Conservation (phyloP, 2,888 invertebrate genomes). For the Plebejus melissa region DNA sequence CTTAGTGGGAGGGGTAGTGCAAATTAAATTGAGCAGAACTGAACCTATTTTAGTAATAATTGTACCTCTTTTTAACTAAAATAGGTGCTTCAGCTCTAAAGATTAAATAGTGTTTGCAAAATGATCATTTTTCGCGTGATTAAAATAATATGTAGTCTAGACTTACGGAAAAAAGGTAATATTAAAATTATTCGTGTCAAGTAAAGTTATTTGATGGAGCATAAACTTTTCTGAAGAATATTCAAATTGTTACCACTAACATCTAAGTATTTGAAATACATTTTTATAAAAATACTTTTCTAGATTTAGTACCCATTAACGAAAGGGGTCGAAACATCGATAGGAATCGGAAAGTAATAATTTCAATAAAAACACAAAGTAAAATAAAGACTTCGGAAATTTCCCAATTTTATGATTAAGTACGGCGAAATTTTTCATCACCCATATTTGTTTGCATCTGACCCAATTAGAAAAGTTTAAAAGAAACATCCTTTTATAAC, state of each 20-base stretch:
- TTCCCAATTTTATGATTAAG: neutral
- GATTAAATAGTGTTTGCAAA: no score
- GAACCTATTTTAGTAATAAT: neutral
- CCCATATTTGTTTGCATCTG: neutral
- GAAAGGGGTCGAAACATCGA: neutral
- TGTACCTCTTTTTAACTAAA: no score
- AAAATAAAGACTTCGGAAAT: neutral
- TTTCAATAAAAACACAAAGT: neutral
- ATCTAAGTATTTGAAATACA: neutral
- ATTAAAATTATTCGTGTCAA: no score
- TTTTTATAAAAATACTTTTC: neutral
- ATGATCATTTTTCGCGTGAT: no score
- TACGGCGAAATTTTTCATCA: conserved; percentile 1
- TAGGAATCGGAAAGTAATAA: neutral
- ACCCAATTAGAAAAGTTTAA: conserved; percentile 11
- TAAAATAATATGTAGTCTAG: no score
- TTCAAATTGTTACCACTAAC: neutral
- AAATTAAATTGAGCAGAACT: conserved; percentile 34
- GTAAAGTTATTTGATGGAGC: no score
- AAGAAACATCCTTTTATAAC: neutral
- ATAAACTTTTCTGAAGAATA: no score
- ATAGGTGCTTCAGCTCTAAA: no score
- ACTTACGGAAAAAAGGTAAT: no score
- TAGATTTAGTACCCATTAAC: neutral
- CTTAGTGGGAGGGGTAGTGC: conserved; percentile 31